phyloP scores from a whole-genome alignment of 1,140 invertebrate genomes.

The Leptopilina clavipes region DNA sequence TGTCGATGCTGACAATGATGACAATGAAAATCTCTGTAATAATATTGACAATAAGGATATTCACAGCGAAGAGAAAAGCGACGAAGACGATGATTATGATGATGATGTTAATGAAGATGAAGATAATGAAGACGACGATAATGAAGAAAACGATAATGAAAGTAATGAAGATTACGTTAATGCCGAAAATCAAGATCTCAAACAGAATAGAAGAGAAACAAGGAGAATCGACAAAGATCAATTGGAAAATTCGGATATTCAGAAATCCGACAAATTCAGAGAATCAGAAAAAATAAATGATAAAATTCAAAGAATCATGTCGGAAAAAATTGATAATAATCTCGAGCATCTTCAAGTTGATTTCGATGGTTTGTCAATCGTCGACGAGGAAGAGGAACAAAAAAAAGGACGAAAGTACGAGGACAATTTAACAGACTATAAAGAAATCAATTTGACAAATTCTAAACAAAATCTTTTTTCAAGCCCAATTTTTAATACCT shows the following conservation, averaged over 20 bases:
- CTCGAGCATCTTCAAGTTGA: constrained; percentile 75
- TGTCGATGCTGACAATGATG: not conserved
- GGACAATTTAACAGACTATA: constrained; percentile 40
- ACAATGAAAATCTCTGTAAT: not conserved
- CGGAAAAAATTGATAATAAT: constrained; percentile 61
- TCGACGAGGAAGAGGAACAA: constrained; percentile 81
- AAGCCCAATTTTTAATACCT: constrained; percentile 41
- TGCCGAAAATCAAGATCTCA: not conserved
- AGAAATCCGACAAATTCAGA: no score
- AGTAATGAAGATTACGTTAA: not conserved
- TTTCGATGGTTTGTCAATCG: constrained; percentile 84
- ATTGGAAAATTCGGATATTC: constrained; percentile 64
- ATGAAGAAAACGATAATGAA: not conserved
- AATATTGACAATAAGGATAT: constrained; percentile 56
- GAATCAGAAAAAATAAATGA: no score
- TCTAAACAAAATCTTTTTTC: no score
- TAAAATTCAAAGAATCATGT: constrained; percentile 50
- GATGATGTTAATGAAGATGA: constrained; percentile 59
- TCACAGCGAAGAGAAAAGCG: constrained; percentile 44
- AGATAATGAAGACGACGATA: constrained; percentile 49
- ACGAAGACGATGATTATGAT: not conserved
- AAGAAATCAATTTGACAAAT: not conserved
- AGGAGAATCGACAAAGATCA: constrained; percentile 58
- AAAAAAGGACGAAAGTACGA: constrained; percentile 60
- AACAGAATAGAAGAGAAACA: constrained; percentile 12